Base-by-base conservation (phyloP, 2,113 vertebrate genomes). In the Silurus glanis region DNA sequence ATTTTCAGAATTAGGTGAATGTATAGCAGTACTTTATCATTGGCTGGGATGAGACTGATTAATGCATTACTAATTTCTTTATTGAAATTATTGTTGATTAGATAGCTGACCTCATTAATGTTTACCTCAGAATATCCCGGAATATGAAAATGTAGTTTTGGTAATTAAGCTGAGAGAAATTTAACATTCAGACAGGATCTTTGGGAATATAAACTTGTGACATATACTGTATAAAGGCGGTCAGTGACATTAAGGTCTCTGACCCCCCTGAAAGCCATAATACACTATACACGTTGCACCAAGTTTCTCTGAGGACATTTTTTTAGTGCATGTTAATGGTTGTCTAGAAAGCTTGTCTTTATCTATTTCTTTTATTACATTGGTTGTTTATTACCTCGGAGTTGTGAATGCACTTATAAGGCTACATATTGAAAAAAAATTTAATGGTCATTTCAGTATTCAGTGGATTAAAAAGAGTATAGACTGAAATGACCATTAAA, bases 211-310 rank as follows among this genome's bases (percentile, higher is more conserved):
- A 83, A 47, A 74, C 58, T 37, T 16, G 47, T 37, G 74, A 10
- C 83, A 74, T 23, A 61, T 37, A 37, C 37, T 37, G 37, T 37
- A 37, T 19, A 62, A 75, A n/a, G 5, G 3, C 19, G 4, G 83
- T 84, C 71, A 75, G 75, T 14, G 51, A 84, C 83, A 75, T 58
- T 25, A 72, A 75, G 83, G 69, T 84, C 69, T 17, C 56, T 84
- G 69, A 84, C 83, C 71, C 82, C 28, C 9, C 19, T 25, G 55
- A 61, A 49, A 37, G 37, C 17, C 37, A 47, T 21, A 49, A 47
- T 72, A 47, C 45, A 21, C 5, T 72, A 19, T 10, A 72, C 1
- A 5, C 37, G 37, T 37, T 75, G 72, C n/a, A n/a, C 47, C 72
- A 75, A 13, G 47, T 13, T 53, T 10, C 49, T n/a, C 9, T 5